Evolutionary conservation across 2,113 vertebrate species (phyloP).

Genomic region (Stercorarius parasiticus): DNA sequence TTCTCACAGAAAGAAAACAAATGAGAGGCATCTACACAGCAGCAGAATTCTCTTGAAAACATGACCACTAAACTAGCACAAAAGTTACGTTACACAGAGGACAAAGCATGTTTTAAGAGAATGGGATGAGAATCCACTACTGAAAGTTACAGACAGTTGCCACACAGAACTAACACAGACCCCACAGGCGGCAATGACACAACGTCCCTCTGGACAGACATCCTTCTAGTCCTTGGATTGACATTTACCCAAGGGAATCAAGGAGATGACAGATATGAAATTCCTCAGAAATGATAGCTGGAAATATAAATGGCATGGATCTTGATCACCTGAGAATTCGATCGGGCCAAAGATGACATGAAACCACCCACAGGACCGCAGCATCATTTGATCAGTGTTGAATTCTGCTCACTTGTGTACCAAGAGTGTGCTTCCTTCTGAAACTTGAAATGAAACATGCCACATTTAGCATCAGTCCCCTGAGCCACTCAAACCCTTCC

Average conservation of each 20-base stretch:
- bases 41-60: accelerated
- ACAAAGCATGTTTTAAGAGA: neutral
- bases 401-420: neutral
- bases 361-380: neutral
- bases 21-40: neutral
- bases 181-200: neutral
- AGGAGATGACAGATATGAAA: neutral
- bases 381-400: neutral
- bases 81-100: neutral
- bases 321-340: neutral
- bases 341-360: neutral
- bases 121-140: neutral
- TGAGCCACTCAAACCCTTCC: neutral
- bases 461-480: neutral
- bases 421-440: neutral
- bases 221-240: neutral
- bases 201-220: accelerated
- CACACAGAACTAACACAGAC: neutral
- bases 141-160: neutral
- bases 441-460: constrained; percentile 6
- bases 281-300: neutral
- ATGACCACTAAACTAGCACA: neutral
- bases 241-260: neutral
- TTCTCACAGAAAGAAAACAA: neutral
- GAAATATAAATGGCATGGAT: neutral